A percentile compares a stretch with the other conserved stretches of the same genome.
These are phyloP conservation scores for Akabosia matsudoensis DNA, from an alignment of 1,140 invertebrate genomes.

Conservation along the genomic window DNA sequence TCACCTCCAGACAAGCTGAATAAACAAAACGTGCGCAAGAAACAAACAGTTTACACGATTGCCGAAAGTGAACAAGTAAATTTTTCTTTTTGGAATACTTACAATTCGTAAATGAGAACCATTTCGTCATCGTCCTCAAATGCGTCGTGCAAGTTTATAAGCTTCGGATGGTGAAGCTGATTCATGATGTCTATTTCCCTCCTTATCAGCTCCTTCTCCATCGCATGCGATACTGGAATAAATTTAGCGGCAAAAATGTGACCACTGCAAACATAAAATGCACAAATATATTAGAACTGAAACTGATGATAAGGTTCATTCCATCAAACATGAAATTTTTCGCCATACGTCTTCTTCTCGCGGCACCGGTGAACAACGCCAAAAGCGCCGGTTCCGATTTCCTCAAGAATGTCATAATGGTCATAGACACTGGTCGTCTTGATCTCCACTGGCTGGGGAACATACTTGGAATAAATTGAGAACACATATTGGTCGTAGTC, in stretches of 20 bases:
- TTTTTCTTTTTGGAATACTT: conserved; percentile 56
- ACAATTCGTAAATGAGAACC: conserved; percentile 99
- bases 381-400: conserved; percentile 98
- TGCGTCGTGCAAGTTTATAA: conserved; percentile 97
- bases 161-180: conserved; percentile 92
- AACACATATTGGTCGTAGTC: conserved; percentile 98
- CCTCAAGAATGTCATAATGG: conserved; percentile 97
- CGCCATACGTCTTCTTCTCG: conserved; percentile 78
- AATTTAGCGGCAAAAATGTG: conserved; percentile 99
- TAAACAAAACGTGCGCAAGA: conserved; percentile 40
- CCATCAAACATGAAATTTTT: not conserved
- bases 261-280: conserved; percentile 55
- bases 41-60: not conserved
- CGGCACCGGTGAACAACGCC: conserved; percentile 97
- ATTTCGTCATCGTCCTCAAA: conserved; percentile 99
- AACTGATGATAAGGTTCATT: not conserved
- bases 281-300: not conserved
- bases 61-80: conserved; percentile 3
- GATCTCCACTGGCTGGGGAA: conserved; percentile 94
- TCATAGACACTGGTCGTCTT: conserved; percentile 93
- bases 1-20: conserved; percentile 93
- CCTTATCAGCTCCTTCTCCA: conserved; percentile 94
- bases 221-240: conserved; percentile 89
- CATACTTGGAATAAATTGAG: conserved; percentile 94
- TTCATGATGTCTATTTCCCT: conserved; percentile 99